Conservation (phyloP, 2,113 vertebrate genomes). For the Neopipo cinnamomea region DNA sequence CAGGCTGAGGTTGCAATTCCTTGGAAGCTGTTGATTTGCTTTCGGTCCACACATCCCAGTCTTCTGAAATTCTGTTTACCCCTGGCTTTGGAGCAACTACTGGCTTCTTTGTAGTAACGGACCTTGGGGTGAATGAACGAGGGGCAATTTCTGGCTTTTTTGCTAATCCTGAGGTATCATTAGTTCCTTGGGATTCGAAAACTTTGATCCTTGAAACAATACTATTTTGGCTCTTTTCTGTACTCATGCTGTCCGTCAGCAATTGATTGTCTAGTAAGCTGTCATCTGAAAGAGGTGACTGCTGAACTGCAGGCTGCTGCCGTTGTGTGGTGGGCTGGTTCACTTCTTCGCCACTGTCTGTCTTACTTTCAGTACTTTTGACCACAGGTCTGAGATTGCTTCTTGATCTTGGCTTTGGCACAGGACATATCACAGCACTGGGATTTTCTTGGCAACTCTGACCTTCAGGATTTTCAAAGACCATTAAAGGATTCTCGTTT, state of each 20-base stretch:
- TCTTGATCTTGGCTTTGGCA: slow-evolving; percentile 89
- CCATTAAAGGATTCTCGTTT: slow-evolving; percentile 63
- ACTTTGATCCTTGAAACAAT: slow-evolving; percentile 87
- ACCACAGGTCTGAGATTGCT: slow-evolving; percentile 70
- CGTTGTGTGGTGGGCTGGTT: background rate
- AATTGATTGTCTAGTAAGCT: slow-evolving; percentile 60
- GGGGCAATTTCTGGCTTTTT: slow-evolving; percentile 79
- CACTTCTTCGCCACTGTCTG: slow-evolving; percentile 49
- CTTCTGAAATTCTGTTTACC: slow-evolving; percentile 67
- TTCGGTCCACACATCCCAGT: slow-evolving; percentile 66
- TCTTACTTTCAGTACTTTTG: slow-evolving; percentile 71
- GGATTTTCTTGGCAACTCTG: slow-evolving; percentile 62
- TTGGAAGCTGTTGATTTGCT: slow-evolving; percentile 47
- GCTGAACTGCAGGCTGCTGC: slow-evolving; percentile 47
- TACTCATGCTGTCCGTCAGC: slow-evolving; percentile 76
- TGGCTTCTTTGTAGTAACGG: slow-evolving; percentile 81
- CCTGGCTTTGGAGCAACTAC: slow-evolving; percentile 74
- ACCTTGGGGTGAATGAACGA: slow-evolving; percentile 72
- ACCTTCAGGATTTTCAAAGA: slow-evolving; percentile 62
- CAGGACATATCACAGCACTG: slow-evolving; percentile 73
- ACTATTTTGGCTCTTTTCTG: slow-evolving; percentile 78
- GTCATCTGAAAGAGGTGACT: slow-evolving; percentile 72
- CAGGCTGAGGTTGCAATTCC: slow-evolving; percentile 54
- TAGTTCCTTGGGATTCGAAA: slow-evolving; percentile 81
- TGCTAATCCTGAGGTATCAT: slow-evolving; percentile 66